Percentiles rank a stretch among this genome's conserved stretches.
phyloP scores from a whole-genome alignment of 1,140 invertebrate species.

The Drosophila malerkotliana region DNA sequence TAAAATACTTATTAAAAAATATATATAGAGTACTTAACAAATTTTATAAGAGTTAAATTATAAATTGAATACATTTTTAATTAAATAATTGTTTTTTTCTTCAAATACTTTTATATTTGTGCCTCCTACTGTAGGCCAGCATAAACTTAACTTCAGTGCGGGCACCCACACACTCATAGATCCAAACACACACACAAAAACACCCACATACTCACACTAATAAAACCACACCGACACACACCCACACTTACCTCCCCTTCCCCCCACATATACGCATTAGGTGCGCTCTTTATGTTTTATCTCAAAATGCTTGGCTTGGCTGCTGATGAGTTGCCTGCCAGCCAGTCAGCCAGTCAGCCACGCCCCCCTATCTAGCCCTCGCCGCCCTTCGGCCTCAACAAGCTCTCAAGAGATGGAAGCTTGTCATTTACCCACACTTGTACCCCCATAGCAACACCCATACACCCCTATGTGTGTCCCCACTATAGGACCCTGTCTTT shows the following conservation, averaged over 20 bases:
- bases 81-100: too few species aligned
- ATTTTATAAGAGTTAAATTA: too few species aligned
- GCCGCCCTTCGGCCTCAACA: not conserved
- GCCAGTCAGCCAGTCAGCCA: not conserved
- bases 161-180: conserved; percentile 17
- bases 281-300: conserved; percentile 77
- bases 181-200: conserved; percentile 7
- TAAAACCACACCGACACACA: conserved; percentile 4
- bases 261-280: conserved; percentile 52
- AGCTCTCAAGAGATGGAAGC: conserved; percentile 39
- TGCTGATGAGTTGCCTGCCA: conserved; percentile 71
- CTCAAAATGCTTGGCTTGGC: conserved; percentile 76
- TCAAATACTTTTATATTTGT: conserved; percentile 8
- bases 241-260: conserved; percentile 7
- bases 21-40: too few species aligned
- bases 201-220: conserved; percentile 4
- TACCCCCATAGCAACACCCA: not conserved
- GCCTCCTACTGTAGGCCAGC: conserved; percentile 14
- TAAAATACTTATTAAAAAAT: too few species aligned
- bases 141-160: conserved; percentile 38
- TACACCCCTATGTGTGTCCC: not conserved
- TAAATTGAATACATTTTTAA: too few species aligned
- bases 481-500: conserved; percentile 3
- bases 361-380: not conserved
- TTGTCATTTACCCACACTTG: conserved; percentile 33